Conservation (phyloP, 53 echinoderm and acorn worm genomes). For the Echinarachnius parma region DNA sequence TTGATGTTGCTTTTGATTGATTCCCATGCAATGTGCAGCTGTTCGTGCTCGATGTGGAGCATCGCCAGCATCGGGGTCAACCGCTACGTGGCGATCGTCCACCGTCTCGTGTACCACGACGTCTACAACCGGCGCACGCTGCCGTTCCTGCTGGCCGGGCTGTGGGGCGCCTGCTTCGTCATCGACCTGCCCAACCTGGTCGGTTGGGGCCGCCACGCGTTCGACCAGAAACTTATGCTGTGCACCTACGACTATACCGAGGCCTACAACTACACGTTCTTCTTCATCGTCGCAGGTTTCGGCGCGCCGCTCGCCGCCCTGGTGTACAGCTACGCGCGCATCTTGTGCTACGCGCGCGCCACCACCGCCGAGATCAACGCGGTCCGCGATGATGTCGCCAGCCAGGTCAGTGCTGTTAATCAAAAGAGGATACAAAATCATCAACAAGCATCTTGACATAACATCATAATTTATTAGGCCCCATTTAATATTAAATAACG, state of each 20-base stretch:
- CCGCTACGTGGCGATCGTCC: constrained; percentile 79
- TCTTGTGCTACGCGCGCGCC: constrained; percentile 47
- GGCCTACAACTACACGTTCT: constrained; percentile 70
- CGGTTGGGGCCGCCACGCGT: constrained; percentile 81
- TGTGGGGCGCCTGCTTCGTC: constrained; percentile 76
- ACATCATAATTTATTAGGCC: too few relatives aligned
- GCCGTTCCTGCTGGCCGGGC: constrained; percentile 40
- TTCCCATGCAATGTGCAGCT: constrained; percentile 20
- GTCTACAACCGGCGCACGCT: constrained; percentile 75
- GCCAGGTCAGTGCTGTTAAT: too few relatives aligned
- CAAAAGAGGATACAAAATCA: too few relatives aligned
- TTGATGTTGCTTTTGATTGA: neutral
- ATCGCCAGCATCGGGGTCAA: constrained; percentile 77
- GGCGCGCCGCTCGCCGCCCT: constrained; percentile 58
- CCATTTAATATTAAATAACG: too few relatives aligned
- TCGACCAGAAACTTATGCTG: constrained; percentile 67
- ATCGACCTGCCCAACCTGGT: constrained; percentile 78
- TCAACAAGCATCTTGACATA: too few relatives aligned
- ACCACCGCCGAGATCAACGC: constrained; percentile 17
- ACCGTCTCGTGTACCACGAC: constrained; percentile 51
- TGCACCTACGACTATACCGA: constrained; percentile 77
- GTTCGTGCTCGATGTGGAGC: constrained; percentile 82
- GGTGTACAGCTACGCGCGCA: constrained; percentile 62
- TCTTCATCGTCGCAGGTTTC: constrained; percentile 64
- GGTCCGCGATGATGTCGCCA: too few relatives aligned